These are phyloP conservation scores for Phaenicophaeus curvirostris DNA, from an alignment of 2,797 vertebrate species.

Conservation along the genomic window DNA sequence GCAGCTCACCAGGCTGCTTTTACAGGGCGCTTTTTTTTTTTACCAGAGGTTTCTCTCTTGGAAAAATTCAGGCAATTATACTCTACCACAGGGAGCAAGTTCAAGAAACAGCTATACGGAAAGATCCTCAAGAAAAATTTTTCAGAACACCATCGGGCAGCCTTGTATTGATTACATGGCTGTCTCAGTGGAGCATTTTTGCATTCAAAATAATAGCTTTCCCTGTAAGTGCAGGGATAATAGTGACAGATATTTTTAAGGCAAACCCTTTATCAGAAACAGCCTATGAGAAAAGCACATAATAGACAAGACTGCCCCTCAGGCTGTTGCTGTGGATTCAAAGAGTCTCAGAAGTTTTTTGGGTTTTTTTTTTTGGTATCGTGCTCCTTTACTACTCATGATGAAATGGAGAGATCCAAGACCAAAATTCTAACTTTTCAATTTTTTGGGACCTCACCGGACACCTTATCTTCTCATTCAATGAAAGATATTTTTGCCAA, in stretches of 20 bases:
- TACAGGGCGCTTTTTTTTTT: background rate
- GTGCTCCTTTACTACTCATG: background rate
- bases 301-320: background rate
- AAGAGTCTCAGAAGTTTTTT: background rate
- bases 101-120: background rate
- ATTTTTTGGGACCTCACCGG: background rate
- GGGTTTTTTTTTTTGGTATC: background rate
- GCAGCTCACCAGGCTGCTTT: background rate
- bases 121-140: conserved; percentile 10
- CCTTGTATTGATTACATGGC: background rate
- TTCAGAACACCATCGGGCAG: background rate
- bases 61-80: background rate
- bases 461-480: background rate
- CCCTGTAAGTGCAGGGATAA: background rate
- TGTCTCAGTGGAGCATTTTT: background rate
- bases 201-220: conserved; percentile 17
- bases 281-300: background rate
- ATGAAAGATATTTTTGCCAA: background rate
- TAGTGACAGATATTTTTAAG: conserved; percentile 7
- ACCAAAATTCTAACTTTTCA: background rate
- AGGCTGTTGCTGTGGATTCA: background rate
- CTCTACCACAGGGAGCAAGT: background rate
- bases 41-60: background rate
- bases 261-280: conserved; percentile 15
- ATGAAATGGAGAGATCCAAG: background rate